Evolutionary conservation across 2,888 invertebrate genomes (phyloP).

Genomic region (Xiphydria camelus): DNA sequence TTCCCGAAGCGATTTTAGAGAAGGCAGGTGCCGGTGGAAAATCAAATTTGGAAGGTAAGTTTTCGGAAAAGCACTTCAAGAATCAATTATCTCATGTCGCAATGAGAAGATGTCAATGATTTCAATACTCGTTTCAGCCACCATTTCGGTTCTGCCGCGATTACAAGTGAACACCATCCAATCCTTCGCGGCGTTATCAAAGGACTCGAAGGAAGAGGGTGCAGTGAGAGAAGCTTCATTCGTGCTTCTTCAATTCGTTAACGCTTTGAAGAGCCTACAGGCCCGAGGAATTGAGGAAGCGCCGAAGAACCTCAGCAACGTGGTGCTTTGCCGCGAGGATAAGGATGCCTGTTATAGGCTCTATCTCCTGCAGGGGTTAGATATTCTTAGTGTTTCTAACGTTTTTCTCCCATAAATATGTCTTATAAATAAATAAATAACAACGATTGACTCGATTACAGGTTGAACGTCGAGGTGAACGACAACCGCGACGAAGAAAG

Average conservation of each 20-base stretch:
- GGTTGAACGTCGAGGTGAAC: constrained; percentile 69
- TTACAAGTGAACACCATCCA: constrained; percentile 76
- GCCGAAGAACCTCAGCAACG: constrained; percentile 70
- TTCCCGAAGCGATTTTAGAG: constrained; percentile 68
- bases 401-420: too few species aligned
- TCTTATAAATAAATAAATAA: background rate
- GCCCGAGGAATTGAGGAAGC: constrained; percentile 82
- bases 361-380: constrained; percentile 77
- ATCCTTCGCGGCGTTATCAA: constrained; percentile 66
- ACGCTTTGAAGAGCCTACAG: constrained; percentile 80
- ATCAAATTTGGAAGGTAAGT: constrained; percentile 70
- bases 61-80: constrained; percentile 23
- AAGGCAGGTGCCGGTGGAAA: constrained; percentile 62
- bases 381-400: constrained; percentile 13
- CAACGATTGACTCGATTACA: constrained; percentile 59
- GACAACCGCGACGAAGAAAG: constrained; percentile 66
- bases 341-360: constrained; percentile 68
- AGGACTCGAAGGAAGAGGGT: constrained; percentile 60
- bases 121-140: constrained; percentile 66
- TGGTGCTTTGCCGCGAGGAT: constrained; percentile 73
- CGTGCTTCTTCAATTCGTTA: constrained; percentile 78
- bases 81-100: background rate
- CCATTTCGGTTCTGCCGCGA: constrained; percentile 74
- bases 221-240: constrained; percentile 72
- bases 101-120: background rate